Evolutionary conservation across 2,113 vertebrate species (phyloP), one percentile per base, ranked within the genome.

Genomic region (Neofelis nebulosa): DNA sequence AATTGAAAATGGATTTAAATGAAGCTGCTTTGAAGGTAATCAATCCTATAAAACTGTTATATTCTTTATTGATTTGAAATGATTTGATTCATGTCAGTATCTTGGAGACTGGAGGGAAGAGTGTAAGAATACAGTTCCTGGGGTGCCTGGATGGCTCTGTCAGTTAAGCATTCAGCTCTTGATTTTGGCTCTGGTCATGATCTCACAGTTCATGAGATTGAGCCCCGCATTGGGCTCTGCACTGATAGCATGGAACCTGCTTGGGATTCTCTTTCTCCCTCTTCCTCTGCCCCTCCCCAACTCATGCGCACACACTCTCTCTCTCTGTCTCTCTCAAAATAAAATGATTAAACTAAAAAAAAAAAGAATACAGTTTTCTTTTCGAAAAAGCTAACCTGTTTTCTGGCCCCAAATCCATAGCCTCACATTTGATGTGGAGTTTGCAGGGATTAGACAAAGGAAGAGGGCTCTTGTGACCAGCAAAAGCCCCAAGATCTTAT

Each of bases 11-110:
- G 5, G 38, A 81, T 93, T 96, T 89, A 91, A 83, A 86, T 57
- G 65, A 94, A 66, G 16, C 48, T 78, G 52, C 38, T 95, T 48
- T 86, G 41, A 96, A 95, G 45, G 71, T 0, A 0, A 78, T 1
- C 0, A 2, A 84, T 38, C 80, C 41, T 90, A 45, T 68, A 68
- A 74, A 81, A 91, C 73, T 89, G 57, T 78, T 85, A 31, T 31
- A 57, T 25, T 91, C 82, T 89, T 95, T 65, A 96, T 50, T 87
- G 27, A 89, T 93, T 48, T 94, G 65, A 76, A 95, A 81, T 92
- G n/a, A 97, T n/a, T 97, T 85, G 65, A 85, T 66, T 84, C 65
- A 63, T 81, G 14, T 88, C 38, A 87, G 29, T 66, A 52, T 36
- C 50, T 80, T 73, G 5, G 63, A 29, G 3, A 18, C 57, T 96